Evolutionary conservation across 2,113 vertebrate species (phyloP), one percentile per base, ranked within the genome.

Genomic region (Phyllostomus discolor): DNA sequence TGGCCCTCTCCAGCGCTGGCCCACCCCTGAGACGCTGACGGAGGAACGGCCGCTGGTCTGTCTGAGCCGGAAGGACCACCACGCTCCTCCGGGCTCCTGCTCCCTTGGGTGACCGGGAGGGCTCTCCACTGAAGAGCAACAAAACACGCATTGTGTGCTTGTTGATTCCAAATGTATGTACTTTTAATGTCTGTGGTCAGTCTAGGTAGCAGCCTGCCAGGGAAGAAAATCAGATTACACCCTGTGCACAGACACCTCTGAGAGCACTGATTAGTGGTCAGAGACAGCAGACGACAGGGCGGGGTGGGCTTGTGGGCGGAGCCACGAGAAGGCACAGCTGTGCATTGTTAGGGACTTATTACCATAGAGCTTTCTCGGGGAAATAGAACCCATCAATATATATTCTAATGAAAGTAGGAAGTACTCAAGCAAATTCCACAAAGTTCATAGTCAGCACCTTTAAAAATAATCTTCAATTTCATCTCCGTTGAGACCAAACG

Each of bases 361-460:
- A 97, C 85, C 97, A 98, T 96, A 96, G 82, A 96, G 95, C 97
- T 97, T 89, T 95, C 95, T 98, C 96, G 96, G 97, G 97, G 83
- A 98, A 97, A 97, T 31, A 90, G 90, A 97, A 88, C 80, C 85
- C 93, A 97, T 97, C 95, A 93, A 64, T 96, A 96, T 97, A 92
- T 96, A 96, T 97, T 98, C 98, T 98, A 98, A 98, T 98, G 98
- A 98, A 98, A 98, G 89, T 41, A 83, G 93, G 94, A 98, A 96
- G 48, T 96, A 91, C 97, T 97, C 97, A 84, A 96, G 78, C 95
- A 89, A 75, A 98, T 97, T 95, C 80, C 90, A 46, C 46, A 87
- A 95, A 90, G 62, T 83, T 97, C 96, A 97, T 97, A 98, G 95
- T 98, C 98, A 98, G 98, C 97, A 98, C 52, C 95, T 97, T 96